Conservation (phyloP, 2,888 invertebrate species). For the Entomobrya multifasciata region DNA sequence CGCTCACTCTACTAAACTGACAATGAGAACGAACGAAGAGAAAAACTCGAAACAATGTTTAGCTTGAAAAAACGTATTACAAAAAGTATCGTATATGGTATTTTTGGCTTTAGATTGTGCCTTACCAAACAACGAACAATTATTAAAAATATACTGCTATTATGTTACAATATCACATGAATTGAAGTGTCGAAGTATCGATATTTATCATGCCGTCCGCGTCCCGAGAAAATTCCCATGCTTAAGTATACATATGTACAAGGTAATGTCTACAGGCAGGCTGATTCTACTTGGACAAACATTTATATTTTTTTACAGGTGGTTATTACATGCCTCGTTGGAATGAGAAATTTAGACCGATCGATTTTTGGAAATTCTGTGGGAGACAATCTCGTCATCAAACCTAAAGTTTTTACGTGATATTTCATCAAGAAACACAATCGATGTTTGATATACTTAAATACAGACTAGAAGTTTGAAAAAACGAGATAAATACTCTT, state of each 20-base stretch:
- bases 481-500: not conserved
- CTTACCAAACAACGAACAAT: not conserved
- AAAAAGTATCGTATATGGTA: not conserved
- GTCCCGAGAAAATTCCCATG: slow-evolving; percentile 26
- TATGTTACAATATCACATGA: not conserved
- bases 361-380: slow-evolving; percentile 33
- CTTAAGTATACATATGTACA: not conserved
- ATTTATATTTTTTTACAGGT: slow-evolving; percentile 2
- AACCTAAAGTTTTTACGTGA: not conserved
- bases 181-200: not conserved
- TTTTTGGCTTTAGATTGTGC: not conserved
- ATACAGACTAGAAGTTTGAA: not conserved
- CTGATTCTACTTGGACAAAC: not conserved
- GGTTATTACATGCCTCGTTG: slow-evolving; percentile 7
- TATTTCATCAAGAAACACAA: not conserved
- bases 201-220: slow-evolving; percentile 25
- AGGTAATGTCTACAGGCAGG: too few species aligned
- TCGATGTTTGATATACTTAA: not conserved
- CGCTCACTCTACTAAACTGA: not conserved
- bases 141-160: not conserved
- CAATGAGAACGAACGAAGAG: not conserved
- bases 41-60: slow-evolving; percentile 13
- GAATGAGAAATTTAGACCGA: slow-evolving; percentile 12
- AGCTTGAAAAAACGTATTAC: not conserved
- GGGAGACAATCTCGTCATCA: slow-evolving; percentile 19